Base-by-base conservation (phyloP, 2,797 vertebrate genomes). In the Orientallactaga sibirica region DNA sequence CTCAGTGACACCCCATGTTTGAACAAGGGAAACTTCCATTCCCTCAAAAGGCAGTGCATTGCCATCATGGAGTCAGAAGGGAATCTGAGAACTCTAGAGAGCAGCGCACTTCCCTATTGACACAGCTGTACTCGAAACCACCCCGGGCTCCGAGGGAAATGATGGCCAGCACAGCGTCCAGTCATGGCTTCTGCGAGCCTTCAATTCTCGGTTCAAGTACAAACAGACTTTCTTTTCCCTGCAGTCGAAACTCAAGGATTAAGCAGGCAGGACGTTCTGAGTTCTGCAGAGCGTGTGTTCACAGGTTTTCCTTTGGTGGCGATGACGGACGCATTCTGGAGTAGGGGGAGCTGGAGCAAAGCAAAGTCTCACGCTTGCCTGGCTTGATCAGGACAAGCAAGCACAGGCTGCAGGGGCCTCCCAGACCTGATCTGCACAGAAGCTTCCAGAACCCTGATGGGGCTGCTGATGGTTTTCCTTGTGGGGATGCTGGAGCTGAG, bases 311-410 rank as follows among this genome's bases (percentile, higher is more conserved):
- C 95, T 97, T 98, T 97, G 97, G 97, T 96, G 96, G 96, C 94
- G 76, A 93, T 97, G 98, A 96, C 95, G 89, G 97, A 98, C 98
- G 97, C 97, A 96, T 97, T 97, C 94, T 96, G 93, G 92, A 96
- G 94, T 89, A 96, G 81, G 97, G 98, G 98, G 98, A 98, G 96
- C 97, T 41, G 24, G 96, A 98, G 98, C 97, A 98, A 98, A 98
- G 97, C 97, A 97, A 98, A 98, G 97, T 97, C 97, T 96, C 94
- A 97, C 67, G 96, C 96, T 95, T 97, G 97, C 95, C 93, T 97
- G 93, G 76, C 97, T 98, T 98, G 98, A 97, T 97, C 93, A 84
- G 89, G 73, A 92, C 97, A 97, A 97, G 96, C 93, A 96, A 97
- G 97, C 95, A 93, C 94, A 95, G 95, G 94, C 97, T 96, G 86